Percentiles rank a stretch among this genome's conserved stretches.
Conservation (phyloP, 2,888 invertebrate genomes). For the Oeneis ivallda region DNA sequence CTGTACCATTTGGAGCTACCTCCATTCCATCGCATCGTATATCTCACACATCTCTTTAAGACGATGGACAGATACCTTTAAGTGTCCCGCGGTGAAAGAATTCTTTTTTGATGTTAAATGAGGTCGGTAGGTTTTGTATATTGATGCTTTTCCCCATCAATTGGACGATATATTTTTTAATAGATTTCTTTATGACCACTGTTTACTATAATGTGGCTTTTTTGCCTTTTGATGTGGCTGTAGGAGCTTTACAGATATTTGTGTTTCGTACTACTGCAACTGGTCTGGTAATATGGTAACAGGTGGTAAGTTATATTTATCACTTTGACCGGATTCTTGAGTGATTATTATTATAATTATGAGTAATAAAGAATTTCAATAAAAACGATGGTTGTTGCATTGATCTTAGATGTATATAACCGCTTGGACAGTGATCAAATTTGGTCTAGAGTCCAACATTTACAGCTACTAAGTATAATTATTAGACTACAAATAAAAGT, state of each 20-base stretch:
- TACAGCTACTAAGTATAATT: too few relatives aligned
- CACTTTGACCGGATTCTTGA: background rate
- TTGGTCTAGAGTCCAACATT: too few relatives aligned
- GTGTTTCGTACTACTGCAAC: background rate
- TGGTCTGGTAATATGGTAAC: background rate
- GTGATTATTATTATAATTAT: too few relatives aligned
- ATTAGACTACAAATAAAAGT: too few relatives aligned
- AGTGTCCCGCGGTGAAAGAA: conserved; percentile 41
- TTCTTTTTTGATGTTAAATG: conserved; percentile 40
- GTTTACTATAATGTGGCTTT: background rate
- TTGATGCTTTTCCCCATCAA: conserved; percentile 32
- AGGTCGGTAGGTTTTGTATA: conserved; percentile 36
- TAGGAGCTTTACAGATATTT: background rate
- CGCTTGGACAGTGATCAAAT: too few relatives aligned
- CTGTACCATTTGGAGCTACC: too few relatives aligned
- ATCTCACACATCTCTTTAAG: background rate
- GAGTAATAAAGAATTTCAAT: too few relatives aligned
- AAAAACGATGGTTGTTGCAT: too few relatives aligned
- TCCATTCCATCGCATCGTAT: background rate
- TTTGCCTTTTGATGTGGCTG: conserved; percentile 19
- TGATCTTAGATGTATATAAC: too few relatives aligned
- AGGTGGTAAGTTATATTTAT: background rate
- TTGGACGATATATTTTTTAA: conserved; percentile 28
- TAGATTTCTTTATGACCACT: conserved; percentile 6
- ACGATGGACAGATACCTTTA: conserved; percentile 26